phyloP scores from a whole-genome alignment of 2,888 invertebrate species.

The Tinea pellionella region DNA sequence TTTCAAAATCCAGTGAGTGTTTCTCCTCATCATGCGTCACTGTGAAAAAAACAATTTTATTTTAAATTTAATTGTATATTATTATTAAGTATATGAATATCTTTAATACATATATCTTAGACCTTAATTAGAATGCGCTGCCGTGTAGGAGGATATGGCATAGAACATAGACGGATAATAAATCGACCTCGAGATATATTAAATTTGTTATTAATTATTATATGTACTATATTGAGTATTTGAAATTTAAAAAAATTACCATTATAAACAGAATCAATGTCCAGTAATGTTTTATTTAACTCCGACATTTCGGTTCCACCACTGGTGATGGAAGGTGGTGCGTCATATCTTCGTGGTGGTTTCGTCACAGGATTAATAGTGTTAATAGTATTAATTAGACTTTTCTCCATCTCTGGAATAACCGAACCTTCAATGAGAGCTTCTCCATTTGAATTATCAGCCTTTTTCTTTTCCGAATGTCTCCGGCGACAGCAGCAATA shows the following conservation, averaged over 20 bases:
- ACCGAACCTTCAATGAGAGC: slow-evolving; percentile 81
- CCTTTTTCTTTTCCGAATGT: slow-evolving; percentile 60
- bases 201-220: too few relatives aligned
- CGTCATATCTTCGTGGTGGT: slow-evolving; percentile 82
- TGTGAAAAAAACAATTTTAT: slow-evolving; percentile 24
- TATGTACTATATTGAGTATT: too few relatives aligned
- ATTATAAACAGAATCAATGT: slow-evolving; percentile 80
- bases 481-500: slow-evolving; percentile 68
- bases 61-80: too few relatives aligned
- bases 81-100: too few relatives aligned
- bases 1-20: slow-evolving; percentile 74
- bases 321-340: slow-evolving; percentile 75
- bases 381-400: slow-evolving; percentile 83
- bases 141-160: too few relatives aligned
- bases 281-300: slow-evolving; percentile 82
- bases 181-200: too few relatives aligned
- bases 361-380: slow-evolving; percentile 88
- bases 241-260: not conserved
- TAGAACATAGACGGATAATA: too few relatives aligned
- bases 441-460: slow-evolving; percentile 72
- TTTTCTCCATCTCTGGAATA: slow-evolving; percentile 86
- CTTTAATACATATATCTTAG: too few relatives aligned
- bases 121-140: too few relatives aligned
- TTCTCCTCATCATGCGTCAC: slow-evolving; percentile 77
- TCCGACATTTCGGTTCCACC: slow-evolving; percentile 86